These are phyloP conservation scores for Pseudopleuronectes americanus DNA, from an alignment of 2,797 vertebrate species.

Conservation along the genomic window DNA sequence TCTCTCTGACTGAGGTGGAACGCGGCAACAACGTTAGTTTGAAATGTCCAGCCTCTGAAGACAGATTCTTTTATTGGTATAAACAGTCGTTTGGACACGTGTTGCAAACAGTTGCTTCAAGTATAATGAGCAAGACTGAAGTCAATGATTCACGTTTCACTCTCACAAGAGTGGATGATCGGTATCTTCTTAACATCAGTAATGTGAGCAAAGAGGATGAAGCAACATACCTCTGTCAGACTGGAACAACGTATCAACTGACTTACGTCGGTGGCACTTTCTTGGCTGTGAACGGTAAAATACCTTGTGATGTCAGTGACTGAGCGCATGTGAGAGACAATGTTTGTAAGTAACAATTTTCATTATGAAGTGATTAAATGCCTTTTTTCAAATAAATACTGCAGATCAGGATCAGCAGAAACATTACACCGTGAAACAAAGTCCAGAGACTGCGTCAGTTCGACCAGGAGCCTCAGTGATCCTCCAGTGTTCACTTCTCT, in stretches of 20 bases:
- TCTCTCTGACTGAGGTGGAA: conserved; percentile 6
- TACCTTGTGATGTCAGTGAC: no score
- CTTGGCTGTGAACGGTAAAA: conserved; percentile 47
- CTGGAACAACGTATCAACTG: fast-evolving
- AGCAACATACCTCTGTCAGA: conserved; percentile 54
- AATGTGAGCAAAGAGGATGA: conserved; percentile 48
- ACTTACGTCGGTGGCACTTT: background rate
- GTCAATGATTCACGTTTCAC: background rate
- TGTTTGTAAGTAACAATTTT: background rate
- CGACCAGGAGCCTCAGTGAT: background rate
- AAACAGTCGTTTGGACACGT: conserved; percentile 29
- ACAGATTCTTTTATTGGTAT: conserved; percentile 3
- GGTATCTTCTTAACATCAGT: conserved; percentile 19
- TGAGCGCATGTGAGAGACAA: background rate
- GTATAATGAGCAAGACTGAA: fast-evolving
- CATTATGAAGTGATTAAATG: no score
- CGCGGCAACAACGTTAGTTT: conserved; percentile 30
- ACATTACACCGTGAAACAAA: conserved; percentile 10
- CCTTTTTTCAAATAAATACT: background rate
- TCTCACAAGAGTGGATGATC: fast-evolving
- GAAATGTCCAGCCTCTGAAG: fast-evolving
- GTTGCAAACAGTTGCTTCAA: background rate
- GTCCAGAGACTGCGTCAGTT: conserved; percentile 4
- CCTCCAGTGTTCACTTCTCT: conserved; percentile 45
- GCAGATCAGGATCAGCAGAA: background rate